These are phyloP conservation scores for Peromyscus leucopus DNA, from an alignment of 2,113 vertebrate species.

Conservation along the genomic window DNA sequence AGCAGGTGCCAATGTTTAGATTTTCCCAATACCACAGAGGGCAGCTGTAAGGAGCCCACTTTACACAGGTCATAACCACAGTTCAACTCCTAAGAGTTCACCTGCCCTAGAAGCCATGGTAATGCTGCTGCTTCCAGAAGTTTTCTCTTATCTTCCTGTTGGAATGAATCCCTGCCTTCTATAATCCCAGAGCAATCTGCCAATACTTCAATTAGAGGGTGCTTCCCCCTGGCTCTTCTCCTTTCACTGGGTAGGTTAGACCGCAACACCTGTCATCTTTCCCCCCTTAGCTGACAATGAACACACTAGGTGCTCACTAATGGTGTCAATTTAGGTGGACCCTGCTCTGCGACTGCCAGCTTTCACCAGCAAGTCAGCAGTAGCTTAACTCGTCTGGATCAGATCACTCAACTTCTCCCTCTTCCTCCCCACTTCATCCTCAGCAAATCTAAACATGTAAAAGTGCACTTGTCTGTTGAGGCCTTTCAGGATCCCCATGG, in stretches of 20 bases:
- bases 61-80: background rate
- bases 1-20: background rate
- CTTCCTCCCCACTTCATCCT: background rate
- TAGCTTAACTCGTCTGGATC: background rate
- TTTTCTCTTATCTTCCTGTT: background rate
- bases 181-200: background rate
- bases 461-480: slow-evolving; percentile 49
- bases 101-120: background rate
- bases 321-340: background rate
- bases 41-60: background rate
- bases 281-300: background rate
- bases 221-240: background rate
- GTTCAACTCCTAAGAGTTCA: background rate
- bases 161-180: background rate
- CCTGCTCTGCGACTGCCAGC: background rate
- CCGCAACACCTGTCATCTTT: background rate
- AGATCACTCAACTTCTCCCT: background rate
- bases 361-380: slow-evolving; percentile 18
- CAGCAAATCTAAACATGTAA: slow-evolving; percentile 67
- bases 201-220: background rate
- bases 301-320: background rate
- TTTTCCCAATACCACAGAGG: background rate
- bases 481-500: slow-evolving; percentile 53
- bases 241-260: background rate
- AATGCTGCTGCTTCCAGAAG: background rate